phyloP scores from a whole-genome alignment of 2,113 vertebrate genomes.

The Mugil cephalus region DNA sequence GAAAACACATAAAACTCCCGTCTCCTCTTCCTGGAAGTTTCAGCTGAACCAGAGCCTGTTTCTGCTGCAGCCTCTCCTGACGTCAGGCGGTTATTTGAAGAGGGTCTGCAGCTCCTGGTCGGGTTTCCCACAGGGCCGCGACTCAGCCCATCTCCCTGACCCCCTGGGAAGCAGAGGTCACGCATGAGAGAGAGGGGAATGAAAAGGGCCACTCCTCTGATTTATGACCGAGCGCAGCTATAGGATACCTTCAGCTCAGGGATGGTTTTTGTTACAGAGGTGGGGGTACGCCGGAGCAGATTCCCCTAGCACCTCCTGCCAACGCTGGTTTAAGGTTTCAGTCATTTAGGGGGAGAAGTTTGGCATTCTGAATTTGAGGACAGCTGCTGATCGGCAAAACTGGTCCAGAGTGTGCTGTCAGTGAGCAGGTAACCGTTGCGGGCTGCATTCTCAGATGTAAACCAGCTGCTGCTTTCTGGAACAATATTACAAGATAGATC shows the following conservation, averaged over 20 bases:
- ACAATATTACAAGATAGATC: constrained; percentile 30
- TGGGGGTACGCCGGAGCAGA: constrained; percentile 37
- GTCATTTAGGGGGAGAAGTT: neutral
- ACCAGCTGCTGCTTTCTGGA: constrained; percentile 60
- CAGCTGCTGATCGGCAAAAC: constrained; percentile 24
- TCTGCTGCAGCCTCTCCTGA: constrained; percentile 56
- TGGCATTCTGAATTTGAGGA: constrained; percentile 9
- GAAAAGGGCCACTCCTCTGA: constrained; percentile 80
- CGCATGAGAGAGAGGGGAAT: constrained; percentile 76
- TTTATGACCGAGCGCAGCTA: constrained; percentile 80
- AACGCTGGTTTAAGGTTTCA: constrained; percentile 53
- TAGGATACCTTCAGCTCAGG: constrained; percentile 67
- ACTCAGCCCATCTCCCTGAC: constrained; percentile 58
- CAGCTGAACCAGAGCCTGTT: constrained; percentile 30
- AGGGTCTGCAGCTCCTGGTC: constrained; percentile 55
- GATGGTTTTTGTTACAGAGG: constrained; percentile 72
- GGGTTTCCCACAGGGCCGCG: constrained; percentile 71
- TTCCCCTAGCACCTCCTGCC: constrained; percentile 43
- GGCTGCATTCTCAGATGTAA: constrained; percentile 45
- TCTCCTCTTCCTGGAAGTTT: constrained; percentile 61
- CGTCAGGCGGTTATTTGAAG: constrained; percentile 68
- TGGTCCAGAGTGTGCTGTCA: neutral
- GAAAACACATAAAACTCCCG: constrained; percentile 56
- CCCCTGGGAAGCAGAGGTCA: constrained; percentile 73
- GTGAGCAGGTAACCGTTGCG: constrained; percentile 9